These are phyloP conservation scores for Aptenodytes forsteri DNA, from an alignment of 2,113 vertebrate genomes.

Conservation along the genomic window DNA sequence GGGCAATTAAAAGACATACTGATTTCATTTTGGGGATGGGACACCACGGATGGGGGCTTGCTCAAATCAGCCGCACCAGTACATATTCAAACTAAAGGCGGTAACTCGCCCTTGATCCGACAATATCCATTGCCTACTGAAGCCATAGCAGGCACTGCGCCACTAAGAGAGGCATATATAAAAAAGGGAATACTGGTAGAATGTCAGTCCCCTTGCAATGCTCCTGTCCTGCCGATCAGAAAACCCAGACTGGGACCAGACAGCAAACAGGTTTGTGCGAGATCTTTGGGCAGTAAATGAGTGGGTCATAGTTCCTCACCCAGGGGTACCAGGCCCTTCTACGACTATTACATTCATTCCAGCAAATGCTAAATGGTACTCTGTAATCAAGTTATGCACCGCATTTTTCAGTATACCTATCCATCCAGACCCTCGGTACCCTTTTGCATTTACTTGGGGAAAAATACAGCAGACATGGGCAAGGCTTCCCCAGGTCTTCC, in stretches of 20 bases:
- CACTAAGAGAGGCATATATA: not conserved
- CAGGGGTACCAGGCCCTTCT: not conserved
- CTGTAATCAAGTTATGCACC: not conserved
- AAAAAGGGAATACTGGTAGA: not conserved
- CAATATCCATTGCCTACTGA: not conserved
- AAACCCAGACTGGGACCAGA: not conserved
- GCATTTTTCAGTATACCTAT: not conserved
- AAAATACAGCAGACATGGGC: not conserved
- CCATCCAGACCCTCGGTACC: not conserved
- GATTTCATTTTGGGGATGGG: not conserved
- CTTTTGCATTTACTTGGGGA: not conserved
- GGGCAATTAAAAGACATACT: not conserved
- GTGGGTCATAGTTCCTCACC: not conserved
- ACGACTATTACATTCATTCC: too few relatives aligned
- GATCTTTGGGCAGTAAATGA: not conserved
- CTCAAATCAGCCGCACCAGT: not conserved
- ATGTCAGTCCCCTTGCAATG: not conserved
- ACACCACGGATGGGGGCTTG: not conserved
- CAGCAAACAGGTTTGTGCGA: not conserved
- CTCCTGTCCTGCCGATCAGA: not conserved
- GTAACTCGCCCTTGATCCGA: not conserved
- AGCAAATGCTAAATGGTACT: not conserved
- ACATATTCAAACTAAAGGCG: not conserved
- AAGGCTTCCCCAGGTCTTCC: not conserved
- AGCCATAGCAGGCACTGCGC: not conserved